These are phyloP conservation scores for Drosophila pseudoobscura DNA, from an alignment of 1,140 invertebrate genomes.

Conservation along the genomic window DNA sequence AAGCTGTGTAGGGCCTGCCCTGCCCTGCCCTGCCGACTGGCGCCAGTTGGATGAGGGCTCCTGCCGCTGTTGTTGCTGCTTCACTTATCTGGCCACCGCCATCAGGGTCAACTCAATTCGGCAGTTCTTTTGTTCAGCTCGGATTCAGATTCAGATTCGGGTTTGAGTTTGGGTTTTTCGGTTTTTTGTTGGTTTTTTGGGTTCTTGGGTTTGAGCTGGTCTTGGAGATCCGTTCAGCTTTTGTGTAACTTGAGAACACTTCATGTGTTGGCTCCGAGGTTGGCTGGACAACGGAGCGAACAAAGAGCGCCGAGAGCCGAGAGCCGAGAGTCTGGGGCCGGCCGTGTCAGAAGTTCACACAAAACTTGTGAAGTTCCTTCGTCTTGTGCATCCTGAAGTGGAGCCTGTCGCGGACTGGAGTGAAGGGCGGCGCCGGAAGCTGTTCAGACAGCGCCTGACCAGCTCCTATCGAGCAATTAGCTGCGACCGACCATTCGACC, in stretches of 20 bases:
- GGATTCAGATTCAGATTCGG: not conserved
- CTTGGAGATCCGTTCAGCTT: conserved; percentile 7
- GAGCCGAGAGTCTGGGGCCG: conserved; percentile 17
- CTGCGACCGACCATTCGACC: conserved; percentile 2
- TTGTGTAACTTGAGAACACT: conserved; percentile 72
- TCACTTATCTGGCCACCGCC: conserved; percentile 58
- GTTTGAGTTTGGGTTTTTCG: conserved; percentile 1
- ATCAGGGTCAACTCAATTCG: conserved; percentile 54
- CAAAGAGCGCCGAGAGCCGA: conserved; percentile 16
- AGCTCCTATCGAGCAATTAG: conserved; percentile 42
- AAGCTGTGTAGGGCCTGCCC: too few relatives aligned
- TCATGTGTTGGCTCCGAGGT: conserved; percentile 25
- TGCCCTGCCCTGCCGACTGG: conserved; percentile 16
- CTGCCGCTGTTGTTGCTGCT: conserved; percentile 12
- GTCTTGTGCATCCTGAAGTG: conserved; percentile 5
- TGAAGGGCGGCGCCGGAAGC: conserved; percentile 63
- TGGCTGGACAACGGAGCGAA: not conserved
- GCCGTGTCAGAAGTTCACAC: conserved; percentile 74
- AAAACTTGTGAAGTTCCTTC: conserved; percentile 73
- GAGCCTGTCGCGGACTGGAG: not conserved
- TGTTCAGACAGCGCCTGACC: conserved; percentile 40
- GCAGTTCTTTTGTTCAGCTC: conserved; percentile 42
- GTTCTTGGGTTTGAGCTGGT: too few relatives aligned
- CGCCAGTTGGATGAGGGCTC: conserved; percentile 32
- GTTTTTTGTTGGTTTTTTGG: not conserved